Base-by-base conservation (phyloP, 2,113 vertebrate genomes). In the Marmota monax region DNA sequence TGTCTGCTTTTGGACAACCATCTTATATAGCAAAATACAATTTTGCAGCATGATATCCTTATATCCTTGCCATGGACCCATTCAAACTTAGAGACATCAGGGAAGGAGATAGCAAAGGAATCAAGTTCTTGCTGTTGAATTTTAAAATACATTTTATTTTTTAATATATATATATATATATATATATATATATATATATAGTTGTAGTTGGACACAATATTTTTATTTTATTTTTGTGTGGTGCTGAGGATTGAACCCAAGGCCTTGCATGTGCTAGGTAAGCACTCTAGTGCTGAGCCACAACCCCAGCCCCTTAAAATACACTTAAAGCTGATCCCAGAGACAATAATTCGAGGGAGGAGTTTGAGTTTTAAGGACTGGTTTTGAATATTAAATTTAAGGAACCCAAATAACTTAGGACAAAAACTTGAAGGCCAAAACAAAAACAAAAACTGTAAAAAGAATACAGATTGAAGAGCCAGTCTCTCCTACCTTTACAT, bases 61-160 rank as follows among this genome's bases (percentile, higher is more conserved):
- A 48, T 37, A 63, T 77, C 42, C 53, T 48, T 7, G 85, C 16
- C 45, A n/a, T 53, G 17, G 18, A 16, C 34, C 76, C n/a, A 58
- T 58, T 76, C 58, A 93, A 65, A 79, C 17, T 83, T 16, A 83
- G 67, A 74, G 11, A 8, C 76, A 82, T 39, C 14, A 12, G 56
- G 4, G 39, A 88, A 2, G 10, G 32, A 51, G 23, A 48, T 23
- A 85, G 39, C 25, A 85, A 90, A 76, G 9, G 32, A 84, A 39
- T 94, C 42, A 79, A 48, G 73, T 58, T 58, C 42, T 56, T 42
- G 73, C 76, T 22, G 78, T 93, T 76, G 51, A 77, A 88, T 91
- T 92, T 82, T 42, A 76, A 90, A 92, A 29, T 91, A 51, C 42
- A 51, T 77, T 72, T 5, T 42, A 42, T 42, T 37, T 37, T 37